Evolutionary conservation across 2,797 vertebrate species (phyloP).

Genomic region (Coendou prehensilis): DNA sequence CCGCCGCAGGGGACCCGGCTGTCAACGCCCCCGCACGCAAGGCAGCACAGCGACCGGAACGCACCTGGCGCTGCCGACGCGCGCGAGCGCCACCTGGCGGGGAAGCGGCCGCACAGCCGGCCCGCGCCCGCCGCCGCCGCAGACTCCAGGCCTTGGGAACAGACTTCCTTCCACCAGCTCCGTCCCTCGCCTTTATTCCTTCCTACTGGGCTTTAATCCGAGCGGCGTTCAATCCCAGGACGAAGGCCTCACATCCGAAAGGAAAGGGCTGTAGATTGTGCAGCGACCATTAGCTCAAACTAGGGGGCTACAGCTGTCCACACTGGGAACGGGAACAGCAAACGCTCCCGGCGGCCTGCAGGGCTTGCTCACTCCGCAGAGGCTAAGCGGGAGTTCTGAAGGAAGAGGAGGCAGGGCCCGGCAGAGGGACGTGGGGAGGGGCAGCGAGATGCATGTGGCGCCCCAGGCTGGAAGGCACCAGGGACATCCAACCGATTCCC

Average conservation of each 20-base stretch:
- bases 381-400: too few relatives aligned
- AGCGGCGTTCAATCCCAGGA: background rate
- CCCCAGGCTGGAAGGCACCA: background rate
- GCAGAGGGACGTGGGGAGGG: rapidly evolving
- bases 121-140: background rate
- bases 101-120: background rate
- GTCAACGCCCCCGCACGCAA: background rate
- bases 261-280: background rate
- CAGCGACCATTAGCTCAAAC: background rate
- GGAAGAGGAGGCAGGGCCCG: background rate
- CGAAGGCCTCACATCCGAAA: background rate
- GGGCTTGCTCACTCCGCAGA: too few relatives aligned
- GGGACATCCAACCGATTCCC: too few relatives aligned
- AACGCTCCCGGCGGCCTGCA: too few relatives aligned
- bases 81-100: conserved; percentile 72
- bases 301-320: background rate
- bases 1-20: rapidly evolving
- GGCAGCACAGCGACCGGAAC: rapidly evolving
- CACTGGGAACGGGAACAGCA: background rate
- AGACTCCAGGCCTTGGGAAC: rapidly evolving
- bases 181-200: background rate
- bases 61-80: background rate
- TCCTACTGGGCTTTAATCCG: background rate
- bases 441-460: too few relatives aligned
- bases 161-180: rapidly evolving